A percentile compares a stretch with the other conserved stretches of the same genome.
phyloP scores from a whole-genome alignment of 2,113 vertebrate genomes.

The Atherinomorus stipes region DNA sequence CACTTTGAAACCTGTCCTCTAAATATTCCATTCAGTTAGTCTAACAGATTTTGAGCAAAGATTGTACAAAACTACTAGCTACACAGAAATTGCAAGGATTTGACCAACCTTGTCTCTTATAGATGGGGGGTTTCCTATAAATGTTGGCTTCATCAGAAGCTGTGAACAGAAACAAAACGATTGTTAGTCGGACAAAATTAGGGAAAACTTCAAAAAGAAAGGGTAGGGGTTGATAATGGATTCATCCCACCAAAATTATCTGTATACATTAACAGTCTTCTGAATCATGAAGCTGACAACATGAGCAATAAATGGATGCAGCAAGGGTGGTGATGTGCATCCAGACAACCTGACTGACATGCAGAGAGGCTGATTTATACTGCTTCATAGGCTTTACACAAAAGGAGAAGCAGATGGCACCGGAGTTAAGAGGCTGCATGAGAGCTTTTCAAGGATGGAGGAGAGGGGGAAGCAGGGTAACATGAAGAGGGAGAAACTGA shows the following conservation, averaged over 20 bases:
- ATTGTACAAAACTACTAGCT: background rate
- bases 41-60: slow-evolving; percentile 12
- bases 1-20: slow-evolving; percentile 8
- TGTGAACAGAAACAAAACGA: slow-evolving; percentile 66
- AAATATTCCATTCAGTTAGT: slow-evolving; percentile 10
- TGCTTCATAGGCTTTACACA: slow-evolving; percentile 34
- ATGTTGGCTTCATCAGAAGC: slow-evolving; percentile 92
- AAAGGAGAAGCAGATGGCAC: slow-evolving; percentile 64
- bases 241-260: slow-evolving; percentile 42
- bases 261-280: slow-evolving; percentile 42
- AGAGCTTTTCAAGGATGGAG: slow-evolving; percentile 33
- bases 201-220: background rate
- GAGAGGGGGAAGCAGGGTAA: slow-evolving; percentile 8
- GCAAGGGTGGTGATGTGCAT: slow-evolving; percentile 39
- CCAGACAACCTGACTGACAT: slow-evolving; percentile 48
- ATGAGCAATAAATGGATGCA: slow-evolving; percentile 45
- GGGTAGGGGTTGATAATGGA: background rate
- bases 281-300: slow-evolving; percentile 58
- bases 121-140: slow-evolving; percentile 96
- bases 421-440: slow-evolving; percentile 41
- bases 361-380: slow-evolving; percentile 56
- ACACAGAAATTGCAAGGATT: slow-evolving; percentile 5
- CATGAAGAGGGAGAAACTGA: background rate
- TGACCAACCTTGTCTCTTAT: slow-evolving; percentile 91
- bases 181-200: slow-evolving; percentile 10